Conservation (phyloP, 2,888 invertebrate species). For the Hydrotaea diabolus region DNA sequence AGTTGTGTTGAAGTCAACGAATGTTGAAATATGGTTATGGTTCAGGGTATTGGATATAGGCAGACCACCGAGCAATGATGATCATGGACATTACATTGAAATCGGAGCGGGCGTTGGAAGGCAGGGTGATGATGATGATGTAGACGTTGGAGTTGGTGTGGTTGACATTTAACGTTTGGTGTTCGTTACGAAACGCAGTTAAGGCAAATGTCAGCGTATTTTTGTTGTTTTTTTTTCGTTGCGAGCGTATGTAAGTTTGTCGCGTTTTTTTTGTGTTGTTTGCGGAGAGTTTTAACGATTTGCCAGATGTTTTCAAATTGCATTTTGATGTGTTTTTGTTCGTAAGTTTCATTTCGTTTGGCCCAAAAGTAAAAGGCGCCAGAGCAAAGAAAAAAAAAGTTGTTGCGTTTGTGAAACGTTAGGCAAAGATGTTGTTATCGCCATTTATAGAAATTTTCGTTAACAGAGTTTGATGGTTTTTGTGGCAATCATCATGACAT, state of each 20-base stretch:
- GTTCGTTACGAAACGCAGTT: conserved; percentile 38
- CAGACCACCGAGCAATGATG: background rate
- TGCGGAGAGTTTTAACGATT: conserved; percentile 62
- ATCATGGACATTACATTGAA: conserved; percentile 49
- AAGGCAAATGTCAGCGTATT: conserved; percentile 10
- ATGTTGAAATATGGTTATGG: conserved; percentile 35
- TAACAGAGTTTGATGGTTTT: conserved; percentile 30
- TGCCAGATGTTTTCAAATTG: conserved; percentile 72
- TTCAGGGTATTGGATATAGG: background rate
- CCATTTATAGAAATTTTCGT: conserved; percentile 51
- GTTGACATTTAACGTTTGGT: conserved; percentile 64
- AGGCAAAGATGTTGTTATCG: conserved; percentile 60
- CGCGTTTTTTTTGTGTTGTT: conserved; percentile 18
- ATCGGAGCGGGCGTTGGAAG: conserved; percentile 16
- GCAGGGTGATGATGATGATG: conserved; percentile 59
- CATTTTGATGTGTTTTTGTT: conserved; percentile 72
- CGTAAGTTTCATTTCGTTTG: conserved; percentile 50
- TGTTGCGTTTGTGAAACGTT: conserved; percentile 28
- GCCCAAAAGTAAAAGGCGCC: background rate
- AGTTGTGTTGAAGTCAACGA: conserved; percentile 48
- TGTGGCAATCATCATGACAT: conserved; percentile 37
- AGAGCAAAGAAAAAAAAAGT: conserved; percentile 18
- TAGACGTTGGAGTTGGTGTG: conserved; percentile 38
- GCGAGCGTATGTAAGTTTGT: background rate
- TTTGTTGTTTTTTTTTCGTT: background rate